Conservation (phyloP, 2,888 invertebrate species). For the Hyppa rectilinea region DNA sequence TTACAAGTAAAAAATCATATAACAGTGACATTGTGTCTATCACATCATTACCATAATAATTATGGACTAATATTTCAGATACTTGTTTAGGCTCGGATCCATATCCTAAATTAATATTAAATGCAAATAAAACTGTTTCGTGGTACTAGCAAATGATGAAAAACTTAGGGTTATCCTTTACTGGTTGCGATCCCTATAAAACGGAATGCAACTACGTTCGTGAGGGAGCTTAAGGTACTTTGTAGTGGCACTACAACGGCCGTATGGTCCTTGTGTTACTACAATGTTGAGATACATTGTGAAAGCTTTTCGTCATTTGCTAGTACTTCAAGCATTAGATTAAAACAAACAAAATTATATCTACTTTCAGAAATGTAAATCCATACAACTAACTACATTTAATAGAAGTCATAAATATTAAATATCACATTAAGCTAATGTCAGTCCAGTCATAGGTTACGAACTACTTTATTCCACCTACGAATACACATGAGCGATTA, state of each 20-base stretch:
- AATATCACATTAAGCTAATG: conserved; percentile 90
- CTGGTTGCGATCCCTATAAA: neutral
- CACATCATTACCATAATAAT: conserved; percentile 73
- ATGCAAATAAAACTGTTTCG: conserved; percentile 80
- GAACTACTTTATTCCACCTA: conserved; percentile 78
- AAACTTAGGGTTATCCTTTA: neutral
- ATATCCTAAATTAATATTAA: conserved; percentile 80
- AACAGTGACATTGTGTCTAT: conserved; percentile 72
- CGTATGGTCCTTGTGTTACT: neutral
- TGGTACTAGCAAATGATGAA: conserved; percentile 72
- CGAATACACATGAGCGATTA: conserved; percentile 75
- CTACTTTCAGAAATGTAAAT: conserved; percentile 76
- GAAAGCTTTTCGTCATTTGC: conserved; percentile 50
- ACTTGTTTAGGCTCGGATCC: conserved; percentile 82
- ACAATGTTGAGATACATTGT: neutral
- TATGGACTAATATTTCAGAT: conserved; percentile 74
- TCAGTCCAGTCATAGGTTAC: conserved; percentile 88
- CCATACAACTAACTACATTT: conserved; percentile 82
- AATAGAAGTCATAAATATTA: conserved; percentile 88
- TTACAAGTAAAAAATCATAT: conserved; percentile 57
- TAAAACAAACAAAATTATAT: conserved; percentile 72
- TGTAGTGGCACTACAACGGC: too few species aligned
- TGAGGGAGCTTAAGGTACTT: neutral
- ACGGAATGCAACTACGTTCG: conserved; percentile 32
- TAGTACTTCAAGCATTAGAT: conserved; percentile 67